Base-by-base conservation (phyloP, 2,888 invertebrate species). In the Philhelius pedissequus region DNA sequence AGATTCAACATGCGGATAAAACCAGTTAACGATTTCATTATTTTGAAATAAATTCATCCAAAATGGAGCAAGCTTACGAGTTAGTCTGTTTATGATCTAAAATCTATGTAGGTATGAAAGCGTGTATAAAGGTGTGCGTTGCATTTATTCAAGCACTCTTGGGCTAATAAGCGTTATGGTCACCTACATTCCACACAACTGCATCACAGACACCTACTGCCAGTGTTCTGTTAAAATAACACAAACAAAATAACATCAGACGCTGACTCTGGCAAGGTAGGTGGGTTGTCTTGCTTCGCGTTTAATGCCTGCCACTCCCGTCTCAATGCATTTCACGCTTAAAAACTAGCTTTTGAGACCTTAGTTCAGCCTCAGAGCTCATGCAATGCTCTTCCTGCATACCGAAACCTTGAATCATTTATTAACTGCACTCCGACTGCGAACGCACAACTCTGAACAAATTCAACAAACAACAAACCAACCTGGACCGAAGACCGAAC, bases 401-500 rank as follows among this genome's bases (percentile, higher is more conserved):
- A 89, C 90, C 91, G 89, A 90, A 91, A 90, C 91, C 91, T 91
- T 91, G 91, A 91, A 91, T 91, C 91, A 91, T 88, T 88, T 78
- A 3, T 25, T 22, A 78, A 70, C n/a, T 79, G 69, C 74, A 83
- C 60, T 77, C 11, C 30, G 60, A 83, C 60, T 77, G 11, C 30
- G 60, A 73, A 60, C 60, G 68, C 48, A 48, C 25, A 48, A n/a
- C n/a, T n/a, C n/a, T n/a, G n/a, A n/a, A 48, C 48, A 22, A 48
- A 48, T 32, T 18, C 13, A 54, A 11, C 45, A 20, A n/a, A 4
- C 60, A 66, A 50, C 18, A 11, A 13, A n/a, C 7, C n/a, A n/a
- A 7, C 18, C 30, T n/a, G n/a, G 3, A 69, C 73, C 48, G 62
- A 38, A 45, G 58, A 13, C 20, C 20, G 35, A 64, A 43, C 66